Evolutionary conservation across 2,797 vertebrate species (phyloP).

Genomic region (Mormyrus hasselquistii): DNA sequence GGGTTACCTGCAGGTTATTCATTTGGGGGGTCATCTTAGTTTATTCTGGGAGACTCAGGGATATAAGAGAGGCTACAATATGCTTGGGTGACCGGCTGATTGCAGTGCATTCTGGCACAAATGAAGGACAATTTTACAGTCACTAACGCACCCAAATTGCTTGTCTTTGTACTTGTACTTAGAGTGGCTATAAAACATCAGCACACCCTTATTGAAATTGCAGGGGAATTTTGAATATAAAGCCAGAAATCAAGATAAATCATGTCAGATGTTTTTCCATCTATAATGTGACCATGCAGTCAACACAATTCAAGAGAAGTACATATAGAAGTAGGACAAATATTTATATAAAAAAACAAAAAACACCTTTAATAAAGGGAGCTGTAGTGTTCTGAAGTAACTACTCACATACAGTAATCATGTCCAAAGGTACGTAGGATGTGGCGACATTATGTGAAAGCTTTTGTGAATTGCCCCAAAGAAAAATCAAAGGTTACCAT

Average conservation of each 20-base stretch:
- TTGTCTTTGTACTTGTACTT: background rate
- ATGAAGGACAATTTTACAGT: conserved; percentile 2
- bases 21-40: background rate
- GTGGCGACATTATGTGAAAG: background rate
- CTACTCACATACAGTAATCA: background rate
- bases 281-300: background rate
- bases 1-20: background rate
- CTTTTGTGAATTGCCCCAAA: background rate
- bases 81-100: background rate
- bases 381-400: background rate
- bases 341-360: background rate
- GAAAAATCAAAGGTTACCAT: background rate
- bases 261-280: background rate
- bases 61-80: background rate
- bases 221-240: background rate
- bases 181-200: background rate
- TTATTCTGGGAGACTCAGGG: background rate
- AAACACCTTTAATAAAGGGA: background rate
- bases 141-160: background rate
- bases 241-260: background rate
- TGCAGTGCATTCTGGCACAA: background rate
- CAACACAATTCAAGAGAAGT: background rate
- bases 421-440: background rate
- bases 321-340: background rate
- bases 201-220: background rate